These are phyloP conservation scores for Sitobion miscanthi DNA, from an alignment of 1,140 invertebrate genomes.

Conservation along the genomic window DNA sequence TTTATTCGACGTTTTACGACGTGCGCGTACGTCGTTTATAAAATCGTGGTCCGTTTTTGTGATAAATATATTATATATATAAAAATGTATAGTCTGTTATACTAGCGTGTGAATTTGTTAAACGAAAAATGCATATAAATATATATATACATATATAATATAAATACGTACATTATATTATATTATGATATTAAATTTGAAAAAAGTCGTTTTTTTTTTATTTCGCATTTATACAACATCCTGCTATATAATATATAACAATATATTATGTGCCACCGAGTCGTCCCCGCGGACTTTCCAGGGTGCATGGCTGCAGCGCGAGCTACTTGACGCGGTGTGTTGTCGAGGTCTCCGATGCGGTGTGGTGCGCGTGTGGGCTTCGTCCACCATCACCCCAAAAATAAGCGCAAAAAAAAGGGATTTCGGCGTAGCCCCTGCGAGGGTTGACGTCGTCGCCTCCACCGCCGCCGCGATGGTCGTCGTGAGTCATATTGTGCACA, in stretches of 20 bases:
- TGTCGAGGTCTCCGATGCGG: conserved; percentile 24
- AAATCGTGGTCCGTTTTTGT: conserved; percentile 30
- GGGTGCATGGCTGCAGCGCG: background rate
- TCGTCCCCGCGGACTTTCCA: background rate
- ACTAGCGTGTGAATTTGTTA: conserved; percentile 54
- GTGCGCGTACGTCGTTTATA: background rate
- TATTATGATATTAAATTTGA: background rate
- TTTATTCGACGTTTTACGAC: background rate
- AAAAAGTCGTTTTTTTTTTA: background rate
- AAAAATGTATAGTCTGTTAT: conserved; percentile 41
- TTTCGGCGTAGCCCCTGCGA: conserved; percentile 49
- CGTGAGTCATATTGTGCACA: conserved; percentile 40
- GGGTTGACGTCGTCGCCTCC: conserved; percentile 29
- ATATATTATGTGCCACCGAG: background rate
- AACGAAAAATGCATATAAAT: background rate
- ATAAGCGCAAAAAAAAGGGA: conserved; percentile 42
- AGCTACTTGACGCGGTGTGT: background rate
- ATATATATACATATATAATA: background rate
- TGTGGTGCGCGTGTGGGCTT: conserved; percentile 9
- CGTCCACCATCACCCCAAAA: conserved; percentile 48
- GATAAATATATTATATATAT: conserved; percentile 20
- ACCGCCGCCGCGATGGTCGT: background rate
- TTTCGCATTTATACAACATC: background rate
- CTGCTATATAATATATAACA: background rate
- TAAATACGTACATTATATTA: conserved; percentile 4